Percentiles rank a stretch among this genome's conserved stretches.
Conservation (phyloP, 2,113 vertebrate genomes). For the Stegastes partitus region DNA sequence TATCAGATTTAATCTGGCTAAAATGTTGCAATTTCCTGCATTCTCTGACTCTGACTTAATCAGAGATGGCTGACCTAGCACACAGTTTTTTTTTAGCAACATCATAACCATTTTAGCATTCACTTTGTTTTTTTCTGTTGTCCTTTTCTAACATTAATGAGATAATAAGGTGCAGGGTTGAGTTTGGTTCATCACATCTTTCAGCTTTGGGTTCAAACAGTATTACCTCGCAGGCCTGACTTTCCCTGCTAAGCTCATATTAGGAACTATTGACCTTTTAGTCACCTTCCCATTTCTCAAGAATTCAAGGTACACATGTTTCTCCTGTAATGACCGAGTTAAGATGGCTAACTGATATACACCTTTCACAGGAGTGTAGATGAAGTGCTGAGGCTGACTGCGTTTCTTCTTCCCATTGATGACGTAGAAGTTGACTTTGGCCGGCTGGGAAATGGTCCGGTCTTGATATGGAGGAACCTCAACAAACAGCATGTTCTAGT, state of each 20-base stretch:
- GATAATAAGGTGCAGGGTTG: neutral
- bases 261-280: neutral
- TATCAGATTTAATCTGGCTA: constrained; percentile 2
- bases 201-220: neutral
- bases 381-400: constrained; percentile 96
- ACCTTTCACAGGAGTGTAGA: constrained; percentile 90
- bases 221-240: neutral
- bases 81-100: neutral
- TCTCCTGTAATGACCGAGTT: neutral
- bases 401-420: constrained; percentile 96
- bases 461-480: constrained; percentile 94
- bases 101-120: neutral
- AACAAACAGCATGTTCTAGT: constrained; percentile 94
- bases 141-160: neutral
- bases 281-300: neutral
- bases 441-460: constrained; percentile 85
- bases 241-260: neutral
- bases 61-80: neutral
- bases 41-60: neutral
- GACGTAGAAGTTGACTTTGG: constrained; percentile 96
- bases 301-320: neutral
- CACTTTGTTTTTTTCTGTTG: neutral
- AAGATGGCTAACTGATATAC: neutral
- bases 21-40: constrained; percentile 26
- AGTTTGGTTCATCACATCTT: neutral